These are phyloP conservation scores for Geotrypetes seraphini DNA, from an alignment of 2,797 vertebrate genomes.

Conservation along the genomic window DNA sequence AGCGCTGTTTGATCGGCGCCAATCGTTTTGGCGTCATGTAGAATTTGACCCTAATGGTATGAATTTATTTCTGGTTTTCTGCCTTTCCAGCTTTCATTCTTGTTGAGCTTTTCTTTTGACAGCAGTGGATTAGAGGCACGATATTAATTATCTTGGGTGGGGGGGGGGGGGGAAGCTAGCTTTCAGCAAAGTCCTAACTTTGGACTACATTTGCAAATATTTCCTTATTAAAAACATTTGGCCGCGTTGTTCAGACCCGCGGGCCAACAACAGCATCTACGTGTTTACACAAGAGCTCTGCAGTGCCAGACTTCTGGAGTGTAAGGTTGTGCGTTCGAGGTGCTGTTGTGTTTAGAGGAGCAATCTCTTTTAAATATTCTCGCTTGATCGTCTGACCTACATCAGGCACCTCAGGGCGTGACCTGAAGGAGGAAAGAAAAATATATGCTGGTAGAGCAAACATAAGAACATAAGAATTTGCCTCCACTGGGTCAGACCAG, in stretches of 20 bases:
- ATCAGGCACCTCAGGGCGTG: too few relatives aligned
- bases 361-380: background rate
- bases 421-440: too few relatives aligned
- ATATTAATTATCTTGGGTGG: conserved; percentile 9
- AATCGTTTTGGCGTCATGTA: too few relatives aligned
- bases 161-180: too few relatives aligned
- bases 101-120: conserved; percentile 1
- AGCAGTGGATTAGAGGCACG: conserved; percentile 8
- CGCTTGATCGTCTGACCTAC: too few relatives aligned
- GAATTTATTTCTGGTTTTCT: conserved; percentile 6
- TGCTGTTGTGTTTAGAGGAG: background rate
- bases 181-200: background rate
- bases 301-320: conserved; percentile 1
- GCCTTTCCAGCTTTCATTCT: background rate
- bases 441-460: too few relatives aligned
- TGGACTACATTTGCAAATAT: conserved; percentile 6
- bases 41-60: too few relatives aligned
- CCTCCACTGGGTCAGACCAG: too few relatives aligned
- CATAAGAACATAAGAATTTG: too few relatives aligned
- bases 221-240: conserved; percentile 13
- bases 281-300: conserved; percentile 1
- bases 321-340: background rate
- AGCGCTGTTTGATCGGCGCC: too few relatives aligned
- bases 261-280: conserved; percentile 2
- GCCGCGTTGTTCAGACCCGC: background rate